Evolutionary conservation across 2,113 vertebrate species (phyloP), one percentile per base, ranked within the genome.

Genomic region (Suricata suricatta): DNA sequence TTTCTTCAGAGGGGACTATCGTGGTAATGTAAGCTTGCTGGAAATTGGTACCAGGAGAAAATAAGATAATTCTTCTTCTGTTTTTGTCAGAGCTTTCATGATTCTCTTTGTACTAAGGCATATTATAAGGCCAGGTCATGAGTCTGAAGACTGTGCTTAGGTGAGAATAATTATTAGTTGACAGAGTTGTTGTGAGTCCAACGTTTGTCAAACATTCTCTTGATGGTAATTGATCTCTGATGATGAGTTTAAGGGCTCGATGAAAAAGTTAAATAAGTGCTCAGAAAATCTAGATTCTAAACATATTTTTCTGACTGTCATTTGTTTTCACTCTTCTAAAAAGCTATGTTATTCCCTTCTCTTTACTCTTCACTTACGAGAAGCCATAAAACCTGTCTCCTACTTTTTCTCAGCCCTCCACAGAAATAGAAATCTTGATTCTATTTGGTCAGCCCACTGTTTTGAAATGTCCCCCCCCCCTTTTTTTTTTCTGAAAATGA

Each of bases 211-310:
- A 93, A 52, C 35, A 54, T 77, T 57, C 23, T 38, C 14, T 77
- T 64, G 38, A 88, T 44, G 76, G 16, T 38, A 93, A 29, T 64
- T 83, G 12, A 47, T 80, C 66, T 79, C 19, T 41, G 35, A 64
- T 83, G 41, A 17, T 12, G 38, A 10, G 19, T 33, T 38, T 47
- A 80, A 92, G 74, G 54, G 35, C 4, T 93, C 15, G 41, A 83
- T 60, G 57, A 79, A 90, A 77, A 92, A 44, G 7, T 63, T 92
- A n/a, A 72, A 71, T 63, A 92, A 93, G 64, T 91, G 19, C 52
- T 76, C 29, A 85, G 76, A 85, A 93, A 84, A 96, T 47, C 81
- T 82, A 66, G 64, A 83, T 57, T 64, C 88, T 88, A 29, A 72
- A 69, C 76, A 35, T 81, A 81, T 23, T 97, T 81, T 94, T 88